Conservation (phyloP, 2,888 invertebrate species). For the Andrena bicolor region DNA sequence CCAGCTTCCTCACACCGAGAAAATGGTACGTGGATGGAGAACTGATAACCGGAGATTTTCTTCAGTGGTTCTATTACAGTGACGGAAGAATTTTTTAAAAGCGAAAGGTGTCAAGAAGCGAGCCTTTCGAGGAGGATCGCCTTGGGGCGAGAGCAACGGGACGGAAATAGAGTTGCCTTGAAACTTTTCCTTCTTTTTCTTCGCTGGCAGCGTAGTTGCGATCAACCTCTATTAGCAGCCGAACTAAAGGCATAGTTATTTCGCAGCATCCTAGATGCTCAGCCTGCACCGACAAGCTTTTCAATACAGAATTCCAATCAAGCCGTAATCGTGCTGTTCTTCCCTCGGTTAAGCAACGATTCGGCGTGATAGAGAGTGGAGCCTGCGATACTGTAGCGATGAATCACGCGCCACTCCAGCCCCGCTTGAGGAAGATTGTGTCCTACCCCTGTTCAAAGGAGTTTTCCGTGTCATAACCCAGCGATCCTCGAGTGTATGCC, state of each 20-base stretch:
- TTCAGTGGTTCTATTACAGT: background rate
- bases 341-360: constrained; percentile 14
- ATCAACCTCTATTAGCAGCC: constrained; percentile 13
- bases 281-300: background rate
- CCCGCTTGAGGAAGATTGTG: background rate
- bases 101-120: background rate
- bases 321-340: constrained; percentile 23
- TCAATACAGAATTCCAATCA: constrained; percentile 9
- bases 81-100: background rate
- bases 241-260: constrained; percentile 18
- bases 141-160: background rate
- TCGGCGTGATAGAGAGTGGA: constrained; percentile 7
- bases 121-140: background rate
- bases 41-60: background rate
- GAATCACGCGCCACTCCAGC: constrained; percentile 11
- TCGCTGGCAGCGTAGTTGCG: background rate
- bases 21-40: background rate
- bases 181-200: background rate
- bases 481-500: background rate
- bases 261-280: background rate
- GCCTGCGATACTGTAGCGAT: constrained; percentile 15
- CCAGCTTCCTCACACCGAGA: background rate
- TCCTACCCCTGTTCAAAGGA: background rate
- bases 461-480: background rate
- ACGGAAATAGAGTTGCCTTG: background rate